Base-by-base conservation (phyloP, 2,797 vertebrate species). In the Delichon dasypus region DNA sequence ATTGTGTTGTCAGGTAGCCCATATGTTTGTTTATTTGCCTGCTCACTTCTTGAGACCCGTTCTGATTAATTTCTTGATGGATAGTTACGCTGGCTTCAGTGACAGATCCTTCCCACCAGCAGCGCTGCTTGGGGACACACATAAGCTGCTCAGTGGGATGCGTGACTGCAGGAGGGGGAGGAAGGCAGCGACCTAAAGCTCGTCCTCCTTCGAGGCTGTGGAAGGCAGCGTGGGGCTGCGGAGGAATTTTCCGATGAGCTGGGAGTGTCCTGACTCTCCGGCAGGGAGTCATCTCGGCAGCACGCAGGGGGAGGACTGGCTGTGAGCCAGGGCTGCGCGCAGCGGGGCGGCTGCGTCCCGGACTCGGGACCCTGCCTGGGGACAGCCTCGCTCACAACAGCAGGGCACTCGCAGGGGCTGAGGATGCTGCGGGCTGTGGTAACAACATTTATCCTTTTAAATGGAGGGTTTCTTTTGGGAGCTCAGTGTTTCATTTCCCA, bases 11-110 rank as follows among this genome's bases (percentile, higher is more conserved):
- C 92, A 94, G 87, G 94, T 93, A 95, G 89, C 47, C 58, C 82
- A 16, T 62, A 45, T 70, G 78, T 79, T 91, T 92, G 58, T 87
- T 93, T 90, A 60, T 90, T 80, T 90, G 74, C 66, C 81, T 58
- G 54, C 81, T 88, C 38, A 5, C 78, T 88, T 94, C 70, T 58
- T 80, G 81, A 47, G 57, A 57, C 75, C 30, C 51, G 44, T 81
- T 81, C 51, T 53, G 81, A 86, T 62, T 80, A 70, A 89, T 85
- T 81, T 74, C 53, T 40, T 68, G 65, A 90, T 21, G 82, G 72
- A 60, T 85, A 29, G 62, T 68, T 62, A 71, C 0, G 1, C 20
- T 80, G 80, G 47, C 85, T 60, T 74, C 78, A 16, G 42, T 42
- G 84, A 66, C 66, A 67, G 58, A 21, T 91, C 76, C 77, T 86